Percentiles rank a stretch among this genome's conserved stretches.
Evolutionary conservation across 1,140 invertebrate species (phyloP).

Genomic region (Cydia amplana): DNA sequence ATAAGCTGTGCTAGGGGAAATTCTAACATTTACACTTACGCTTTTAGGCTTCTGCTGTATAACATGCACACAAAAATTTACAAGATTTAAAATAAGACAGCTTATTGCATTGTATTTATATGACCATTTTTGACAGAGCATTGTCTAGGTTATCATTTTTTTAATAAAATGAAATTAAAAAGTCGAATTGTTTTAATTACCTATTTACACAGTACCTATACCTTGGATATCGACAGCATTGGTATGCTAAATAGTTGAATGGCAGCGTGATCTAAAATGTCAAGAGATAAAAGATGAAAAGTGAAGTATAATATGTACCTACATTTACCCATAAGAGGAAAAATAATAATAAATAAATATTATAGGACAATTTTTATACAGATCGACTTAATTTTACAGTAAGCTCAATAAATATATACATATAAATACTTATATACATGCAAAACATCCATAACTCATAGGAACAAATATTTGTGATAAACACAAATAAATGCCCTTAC

Average conservation of each 20-base stretch:
- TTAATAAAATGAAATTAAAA: conserved; percentile 62
- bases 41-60: conserved; percentile 71
- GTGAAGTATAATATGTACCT: too few relatives aligned
- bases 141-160: conserved; percentile 66
- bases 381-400: too few relatives aligned
- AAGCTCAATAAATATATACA: background rate
- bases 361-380: too few relatives aligned
- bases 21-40: conserved; percentile 53
- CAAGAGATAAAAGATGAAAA: too few relatives aligned
- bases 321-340: too few relatives aligned
- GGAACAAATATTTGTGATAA: too few relatives aligned
- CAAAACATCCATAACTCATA: too few relatives aligned
- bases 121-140: conserved; percentile 41
- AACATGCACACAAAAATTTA: conserved; percentile 54
- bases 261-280: too few relatives aligned
- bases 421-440: too few relatives aligned
- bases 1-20: conserved; percentile 66
- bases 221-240: background rate
- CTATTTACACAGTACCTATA: conserved; percentile 37
- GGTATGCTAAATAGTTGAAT: too few relatives aligned
- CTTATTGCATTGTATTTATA: conserved; percentile 68
- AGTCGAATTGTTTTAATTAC: conserved; percentile 44
- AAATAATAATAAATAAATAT: too few relatives aligned
- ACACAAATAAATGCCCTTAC: too few relatives aligned
- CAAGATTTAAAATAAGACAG: conserved; percentile 60